Conservation (phyloP, 2,797 vertebrate species). For the Buphagus erythrorhynchus region DNA sequence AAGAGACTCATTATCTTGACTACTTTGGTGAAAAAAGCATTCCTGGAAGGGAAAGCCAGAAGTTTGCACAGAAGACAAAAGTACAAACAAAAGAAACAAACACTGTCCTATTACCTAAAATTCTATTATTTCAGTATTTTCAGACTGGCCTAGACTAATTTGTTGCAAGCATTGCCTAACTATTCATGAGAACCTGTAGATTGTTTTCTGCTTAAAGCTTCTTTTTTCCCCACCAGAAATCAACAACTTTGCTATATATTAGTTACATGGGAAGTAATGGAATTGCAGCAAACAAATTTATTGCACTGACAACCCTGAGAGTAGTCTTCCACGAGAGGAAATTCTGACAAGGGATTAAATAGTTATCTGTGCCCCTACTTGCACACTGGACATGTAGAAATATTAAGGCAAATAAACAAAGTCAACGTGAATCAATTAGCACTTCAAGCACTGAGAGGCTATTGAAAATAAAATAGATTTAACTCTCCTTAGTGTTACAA, state of each 20-base stretch:
- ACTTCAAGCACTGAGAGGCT: background rate
- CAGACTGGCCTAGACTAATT: background rate
- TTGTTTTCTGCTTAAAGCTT: background rate
- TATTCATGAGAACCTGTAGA: background rate
- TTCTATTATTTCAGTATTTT: background rate
- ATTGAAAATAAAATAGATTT: background rate
- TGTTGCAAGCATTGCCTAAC: background rate
- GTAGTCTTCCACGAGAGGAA: background rate
- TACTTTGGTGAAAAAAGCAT: background rate
- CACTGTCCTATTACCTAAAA: background rate
- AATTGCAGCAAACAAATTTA: background rate
- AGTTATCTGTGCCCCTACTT: background rate
- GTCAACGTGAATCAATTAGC: background rate
- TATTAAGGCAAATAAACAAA: background rate
- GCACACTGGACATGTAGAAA: background rate
- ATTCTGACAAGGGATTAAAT: background rate
- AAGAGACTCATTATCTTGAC: background rate
- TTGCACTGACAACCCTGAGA: background rate
- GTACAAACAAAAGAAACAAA: background rate
- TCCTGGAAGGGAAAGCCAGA: background rate
- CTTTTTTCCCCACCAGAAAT: background rate
- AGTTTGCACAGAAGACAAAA: background rate
- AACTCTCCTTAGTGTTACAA: background rate
- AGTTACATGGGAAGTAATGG: background rate
- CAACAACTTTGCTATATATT: background rate